Conservation (phyloP, 2,888 invertebrate genomes). For the Dynastes hyllus region DNA sequence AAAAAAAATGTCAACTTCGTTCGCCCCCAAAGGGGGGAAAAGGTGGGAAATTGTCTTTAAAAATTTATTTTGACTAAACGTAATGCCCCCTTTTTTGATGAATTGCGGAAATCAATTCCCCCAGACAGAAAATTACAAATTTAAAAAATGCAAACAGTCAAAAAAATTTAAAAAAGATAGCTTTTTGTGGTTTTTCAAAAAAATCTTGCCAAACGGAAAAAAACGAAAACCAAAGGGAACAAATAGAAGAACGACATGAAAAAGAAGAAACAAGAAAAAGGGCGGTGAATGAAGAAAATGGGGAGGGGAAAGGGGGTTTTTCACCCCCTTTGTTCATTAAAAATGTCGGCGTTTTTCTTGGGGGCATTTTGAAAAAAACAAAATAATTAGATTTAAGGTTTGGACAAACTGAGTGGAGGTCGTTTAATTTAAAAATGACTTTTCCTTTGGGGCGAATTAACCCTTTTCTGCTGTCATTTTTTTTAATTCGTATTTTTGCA, state of each 20-base stretch:
- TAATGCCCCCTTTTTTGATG: too few species aligned
- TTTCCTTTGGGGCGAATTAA: conserved; percentile 15
- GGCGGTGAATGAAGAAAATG: not conserved
- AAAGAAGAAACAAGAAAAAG: too few species aligned
- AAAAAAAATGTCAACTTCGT: too few species aligned
- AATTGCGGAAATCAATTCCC: conserved; percentile 24
- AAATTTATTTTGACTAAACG: conserved; percentile 6
- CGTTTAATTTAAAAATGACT: conserved; percentile 20
- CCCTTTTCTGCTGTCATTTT: not conserved
- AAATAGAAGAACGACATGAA: conserved; percentile 19
- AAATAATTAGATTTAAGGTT: conserved; percentile 32
- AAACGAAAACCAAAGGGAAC: conserved; percentile 38
- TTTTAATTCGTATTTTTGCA: not conserved
- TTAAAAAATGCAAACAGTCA: conserved; percentile 49
- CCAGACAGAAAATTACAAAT: conserved; percentile 44
- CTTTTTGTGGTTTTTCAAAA: conserved; percentile 46
- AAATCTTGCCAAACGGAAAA: conserved; percentile 36
- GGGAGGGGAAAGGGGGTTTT: too few species aligned
- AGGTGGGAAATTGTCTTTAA: not conserved
- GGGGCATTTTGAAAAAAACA: conserved; percentile 19
- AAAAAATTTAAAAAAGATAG: conserved; percentile 50
- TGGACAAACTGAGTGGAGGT: not conserved
- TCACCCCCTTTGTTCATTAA: too few species aligned
- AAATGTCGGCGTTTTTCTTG: conserved; percentile 7
- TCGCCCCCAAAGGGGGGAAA: too few species aligned